Evolutionary conservation across 2,888 invertebrate species (phyloP), one percentile per base, ranked within the genome.

Genomic region (Tortrix viridana): DNA sequence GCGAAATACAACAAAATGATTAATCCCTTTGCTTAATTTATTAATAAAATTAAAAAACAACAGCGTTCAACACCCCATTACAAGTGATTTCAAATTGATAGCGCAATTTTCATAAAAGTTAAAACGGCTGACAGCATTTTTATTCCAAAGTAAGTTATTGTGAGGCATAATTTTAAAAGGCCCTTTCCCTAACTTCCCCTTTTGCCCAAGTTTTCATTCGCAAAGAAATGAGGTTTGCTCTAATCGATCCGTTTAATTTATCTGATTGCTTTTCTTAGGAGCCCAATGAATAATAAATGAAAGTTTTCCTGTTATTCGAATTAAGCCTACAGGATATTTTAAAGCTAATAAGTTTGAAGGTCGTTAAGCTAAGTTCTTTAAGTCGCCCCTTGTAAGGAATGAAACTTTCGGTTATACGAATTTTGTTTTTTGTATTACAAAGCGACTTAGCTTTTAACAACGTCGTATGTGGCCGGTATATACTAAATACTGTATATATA

Each of bases 171-270:
- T 66, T n/a, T 68, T 61, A 60, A 56, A 67, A 54, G 57, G 56
- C 19, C 60, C 58, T 56, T 37, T 56, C 54, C 57, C 49, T 57
- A 59, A 63, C 48, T 60, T 48, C 58, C 58, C 43, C 60, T 57
- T 57, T 57, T 59, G 47, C 22, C 38, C 38, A 56, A 62, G 53
- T 48, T 59, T 59, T 61, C 53, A 65, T 62, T 63, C 41, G 49
- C 38, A 54, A 43, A 60, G 66, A 65, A 67, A 65, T 64, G 63
- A 67, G 56, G 61, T 52, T 62, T n/a, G 60, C 43, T 44, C 50
- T 64, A 64, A 68, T 68, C 65, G 67, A 64, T 58, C 63, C 67
- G 60, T 67, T 57, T 67, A 68, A 68, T 68, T 66, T 65, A 58
- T 63, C 59, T 64, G 65, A 66, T 68, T 68, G 63, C 66, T 65